Conservation (phyloP, 2,113 vertebrate species). For the Colistium nudipinnis region DNA sequence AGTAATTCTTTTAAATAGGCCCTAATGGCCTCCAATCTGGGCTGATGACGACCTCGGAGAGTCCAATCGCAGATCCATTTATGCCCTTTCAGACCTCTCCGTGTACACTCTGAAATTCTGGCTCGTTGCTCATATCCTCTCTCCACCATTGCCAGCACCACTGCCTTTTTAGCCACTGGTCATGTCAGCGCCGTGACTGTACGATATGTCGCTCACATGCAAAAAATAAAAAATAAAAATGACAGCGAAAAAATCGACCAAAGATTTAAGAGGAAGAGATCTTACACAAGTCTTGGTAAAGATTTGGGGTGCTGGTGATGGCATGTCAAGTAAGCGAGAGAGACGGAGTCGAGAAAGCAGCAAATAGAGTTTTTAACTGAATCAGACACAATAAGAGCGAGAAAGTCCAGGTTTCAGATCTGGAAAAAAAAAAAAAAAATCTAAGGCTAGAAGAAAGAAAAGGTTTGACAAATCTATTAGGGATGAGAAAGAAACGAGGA, state of each 20-base stretch:
- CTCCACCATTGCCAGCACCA: background rate
- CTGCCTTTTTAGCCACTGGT: constrained; percentile 30
- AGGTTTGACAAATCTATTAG: constrained; percentile 65
- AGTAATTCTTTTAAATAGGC: constrained; percentile 84
- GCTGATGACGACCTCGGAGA: constrained; percentile 79
- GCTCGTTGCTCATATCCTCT: constrained; percentile 45
- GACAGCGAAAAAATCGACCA: constrained; percentile 37
- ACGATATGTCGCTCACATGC: background rate
- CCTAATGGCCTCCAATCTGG: constrained; percentile 82
- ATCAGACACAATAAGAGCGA: constrained; percentile 24
- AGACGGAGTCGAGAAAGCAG: constrained; percentile 13
- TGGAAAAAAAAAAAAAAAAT: constrained; percentile 18
- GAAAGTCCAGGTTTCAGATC: constrained; percentile 36
- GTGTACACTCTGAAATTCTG: constrained; percentile 64
- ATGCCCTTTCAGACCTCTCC: constrained; percentile 77
- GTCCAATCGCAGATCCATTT: constrained; percentile 81
- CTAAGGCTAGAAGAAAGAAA: constrained; percentile 17
- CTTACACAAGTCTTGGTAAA: constrained; percentile 1
- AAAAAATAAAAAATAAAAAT: constrained; percentile 31
- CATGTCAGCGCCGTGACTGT: constrained; percentile 44
- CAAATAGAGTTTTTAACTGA: constrained; percentile 52
- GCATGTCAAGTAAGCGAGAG: constrained; percentile 17
- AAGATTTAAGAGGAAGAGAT: background rate
- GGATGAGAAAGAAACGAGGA: constrained; percentile 13
- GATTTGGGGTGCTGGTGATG: constrained; percentile 21